phyloP scores from a whole-genome alignment of 2,888 invertebrate genomes.

The Emmelina monodactyla region DNA sequence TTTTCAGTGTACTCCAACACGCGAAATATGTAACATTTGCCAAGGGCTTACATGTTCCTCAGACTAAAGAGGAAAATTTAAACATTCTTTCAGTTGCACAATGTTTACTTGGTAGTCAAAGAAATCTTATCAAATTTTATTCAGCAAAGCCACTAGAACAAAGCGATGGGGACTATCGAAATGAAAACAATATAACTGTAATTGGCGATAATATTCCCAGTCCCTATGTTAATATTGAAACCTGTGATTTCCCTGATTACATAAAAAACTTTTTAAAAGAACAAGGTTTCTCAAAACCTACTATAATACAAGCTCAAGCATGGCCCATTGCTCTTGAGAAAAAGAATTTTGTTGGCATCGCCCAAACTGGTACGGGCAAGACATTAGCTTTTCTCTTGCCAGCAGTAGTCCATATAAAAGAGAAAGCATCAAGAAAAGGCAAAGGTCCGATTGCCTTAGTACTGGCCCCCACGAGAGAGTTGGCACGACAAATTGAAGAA shows the following conservation, averaged over 20 bases:
- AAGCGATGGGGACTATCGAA: slow-evolving; percentile 69
- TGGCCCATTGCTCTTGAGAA: slow-evolving; percentile 86
- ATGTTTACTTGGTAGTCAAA: background rate
- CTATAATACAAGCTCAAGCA: slow-evolving; percentile 83
- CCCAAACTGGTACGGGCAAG: slow-evolving; percentile 83
- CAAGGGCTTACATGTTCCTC: no score
- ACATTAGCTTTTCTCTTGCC: slow-evolving; percentile 81
- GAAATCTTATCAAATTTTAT: slow-evolving; percentile 22
- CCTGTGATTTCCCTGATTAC: slow-evolving; percentile 76
- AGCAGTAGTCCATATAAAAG: slow-evolving; percentile 83
- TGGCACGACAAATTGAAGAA: slow-evolving; percentile 80
- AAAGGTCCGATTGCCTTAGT: slow-evolving; percentile 85
- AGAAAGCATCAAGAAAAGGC: slow-evolving; percentile 73
- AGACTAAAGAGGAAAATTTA: no score
- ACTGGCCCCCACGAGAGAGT: slow-evolving; percentile 79
- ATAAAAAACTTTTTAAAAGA: slow-evolving; percentile 69
- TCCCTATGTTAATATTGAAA: slow-evolving; percentile 78
- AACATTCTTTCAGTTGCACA: no score
- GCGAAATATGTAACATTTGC: no score
- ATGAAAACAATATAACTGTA: slow-evolving; percentile 75
- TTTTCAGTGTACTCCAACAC: no score
- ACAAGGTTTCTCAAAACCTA: slow-evolving; percentile 75
- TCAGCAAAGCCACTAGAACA: slow-evolving; percentile 31
- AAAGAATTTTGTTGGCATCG: slow-evolving; percentile 84
- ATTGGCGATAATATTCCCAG: slow-evolving; percentile 75